Evolutionary conservation across 2,113 vertebrate genomes (phyloP).

Genomic region (Notarius lentiginosus): DNA sequence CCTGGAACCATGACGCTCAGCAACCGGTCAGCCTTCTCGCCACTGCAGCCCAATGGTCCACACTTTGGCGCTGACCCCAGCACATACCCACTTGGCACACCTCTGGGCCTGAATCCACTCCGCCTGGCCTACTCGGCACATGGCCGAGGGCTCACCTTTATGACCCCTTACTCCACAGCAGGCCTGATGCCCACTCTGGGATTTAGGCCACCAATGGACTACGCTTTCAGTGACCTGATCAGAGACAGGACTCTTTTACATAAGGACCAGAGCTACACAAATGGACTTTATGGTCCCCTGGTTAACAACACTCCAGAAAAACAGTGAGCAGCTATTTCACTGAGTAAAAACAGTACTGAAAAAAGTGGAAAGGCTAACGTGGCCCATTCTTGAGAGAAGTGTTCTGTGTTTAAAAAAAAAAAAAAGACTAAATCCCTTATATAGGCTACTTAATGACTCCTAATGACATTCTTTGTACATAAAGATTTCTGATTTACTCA

Average conservation of each 20-base stretch:
- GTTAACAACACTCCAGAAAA: slow-evolving; percentile 95
- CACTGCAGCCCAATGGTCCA: slow-evolving; percentile 89
- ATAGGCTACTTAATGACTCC: neutral
- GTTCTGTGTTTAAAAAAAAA: slow-evolving; percentile 10
- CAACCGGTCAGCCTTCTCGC: slow-evolving; percentile 96
- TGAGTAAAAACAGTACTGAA: slow-evolving; percentile 4
- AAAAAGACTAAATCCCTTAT: slow-evolving; percentile 25
- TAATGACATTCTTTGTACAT: slow-evolving; percentile 62
- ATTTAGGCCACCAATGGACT: slow-evolving; percentile 98
- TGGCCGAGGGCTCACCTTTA: slow-evolving; percentile 96
- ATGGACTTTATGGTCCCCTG: slow-evolving; percentile 91
- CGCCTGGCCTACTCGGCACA: slow-evolving; percentile 96
- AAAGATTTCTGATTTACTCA: slow-evolving; percentile 57
- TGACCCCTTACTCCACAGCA: slow-evolving; percentile 95
- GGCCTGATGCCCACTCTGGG: slow-evolving; percentile 95
- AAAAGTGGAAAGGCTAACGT: slow-evolving; percentile 1
- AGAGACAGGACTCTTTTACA: slow-evolving; percentile 91
- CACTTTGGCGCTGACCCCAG: slow-evolving; percentile 89
- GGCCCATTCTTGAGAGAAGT: neutral
- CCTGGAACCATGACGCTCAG: slow-evolving; percentile 92
- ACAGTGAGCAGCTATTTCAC: slow-evolving; percentile 74
- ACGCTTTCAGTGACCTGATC: slow-evolving; percentile 97
- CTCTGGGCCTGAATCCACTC: slow-evolving; percentile 92
- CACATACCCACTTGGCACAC: slow-evolving; percentile 86
- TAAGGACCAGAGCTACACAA: slow-evolving; percentile 89